These are phyloP conservation scores for Bubo blakistoni DNA, from an alignment of 2,113 vertebrate species.

Conservation along the genomic window DNA sequence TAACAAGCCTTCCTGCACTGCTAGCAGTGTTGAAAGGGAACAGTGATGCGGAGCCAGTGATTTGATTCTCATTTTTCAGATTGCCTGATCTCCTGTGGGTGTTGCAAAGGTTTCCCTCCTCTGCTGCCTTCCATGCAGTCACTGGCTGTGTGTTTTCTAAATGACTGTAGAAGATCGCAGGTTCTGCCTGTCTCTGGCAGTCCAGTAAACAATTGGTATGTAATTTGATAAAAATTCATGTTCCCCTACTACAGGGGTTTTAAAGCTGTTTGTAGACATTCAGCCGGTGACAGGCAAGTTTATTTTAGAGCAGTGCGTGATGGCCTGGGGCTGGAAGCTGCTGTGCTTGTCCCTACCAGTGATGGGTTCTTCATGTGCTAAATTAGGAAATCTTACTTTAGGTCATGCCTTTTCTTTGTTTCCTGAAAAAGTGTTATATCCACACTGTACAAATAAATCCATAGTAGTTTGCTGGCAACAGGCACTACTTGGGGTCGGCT, in stretches of 20 bases:
- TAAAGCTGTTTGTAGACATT: background rate
- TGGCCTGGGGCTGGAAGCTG: background rate
- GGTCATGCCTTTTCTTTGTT: background rate
- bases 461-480: background rate
- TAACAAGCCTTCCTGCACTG: background rate
- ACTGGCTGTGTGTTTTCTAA: background rate
- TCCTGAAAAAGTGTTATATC: background rate
- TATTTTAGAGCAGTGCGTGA: background rate
- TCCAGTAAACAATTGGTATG: background rate
- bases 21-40: background rate
- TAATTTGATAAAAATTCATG: background rate
- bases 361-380: background rate
- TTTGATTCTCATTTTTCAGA: background rate
- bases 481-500: background rate
- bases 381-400: background rate
- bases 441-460: background rate
- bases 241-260: background rate
- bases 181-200: background rate
- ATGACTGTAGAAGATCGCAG: background rate
- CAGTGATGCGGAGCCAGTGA: accelerated
- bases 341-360: background rate
- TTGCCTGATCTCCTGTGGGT: background rate
- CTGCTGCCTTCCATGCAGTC: background rate
- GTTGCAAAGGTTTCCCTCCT: background rate
- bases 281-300: background rate